Evolutionary conservation across 2,113 vertebrate genomes (phyloP).

Genomic region (Toxotes jaculatrix): DNA sequence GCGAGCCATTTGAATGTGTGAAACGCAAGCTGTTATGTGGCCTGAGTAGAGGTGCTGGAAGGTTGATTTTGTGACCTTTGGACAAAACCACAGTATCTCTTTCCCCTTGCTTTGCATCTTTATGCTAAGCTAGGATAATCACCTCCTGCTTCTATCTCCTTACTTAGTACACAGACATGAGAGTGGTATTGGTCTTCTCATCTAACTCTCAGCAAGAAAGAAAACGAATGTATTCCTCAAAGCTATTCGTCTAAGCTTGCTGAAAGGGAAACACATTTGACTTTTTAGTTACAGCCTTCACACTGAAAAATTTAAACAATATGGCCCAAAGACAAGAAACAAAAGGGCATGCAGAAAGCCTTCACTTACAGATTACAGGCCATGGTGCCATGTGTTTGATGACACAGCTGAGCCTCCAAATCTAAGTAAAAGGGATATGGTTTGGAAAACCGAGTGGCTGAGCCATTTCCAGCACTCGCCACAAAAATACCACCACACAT

Average conservation of each 20-base stretch:
- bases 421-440: slow-evolving; percentile 39
- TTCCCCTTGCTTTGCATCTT: not conserved
- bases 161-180: not conserved
- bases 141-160: not conserved
- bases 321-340: slow-evolving; percentile 52
- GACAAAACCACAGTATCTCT: too few species aligned
- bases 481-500: slow-evolving; percentile 51
- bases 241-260: not conserved
- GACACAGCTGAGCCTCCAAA: slow-evolving; percentile 46
- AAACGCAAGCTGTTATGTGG: not conserved
- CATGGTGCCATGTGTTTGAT: slow-evolving; percentile 51
- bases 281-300: slow-evolving; percentile 47
- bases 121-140: not conserved
- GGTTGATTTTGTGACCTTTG: not conserved
- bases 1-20: not conserved
- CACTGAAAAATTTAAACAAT: slow-evolving; percentile 38
- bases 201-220: not conserved
- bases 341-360: slow-evolving; percentile 38
- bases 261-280: slow-evolving; percentile 20
- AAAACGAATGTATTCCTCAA: not conserved
- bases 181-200: not conserved
- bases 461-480: slow-evolving; percentile 27
- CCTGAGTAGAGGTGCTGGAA: not conserved
- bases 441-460: slow-evolving; percentile 52
- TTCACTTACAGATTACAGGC: slow-evolving; percentile 73